Base-by-base conservation (phyloP, 2,113 vertebrate genomes). In the Alosa alosa region DNA sequence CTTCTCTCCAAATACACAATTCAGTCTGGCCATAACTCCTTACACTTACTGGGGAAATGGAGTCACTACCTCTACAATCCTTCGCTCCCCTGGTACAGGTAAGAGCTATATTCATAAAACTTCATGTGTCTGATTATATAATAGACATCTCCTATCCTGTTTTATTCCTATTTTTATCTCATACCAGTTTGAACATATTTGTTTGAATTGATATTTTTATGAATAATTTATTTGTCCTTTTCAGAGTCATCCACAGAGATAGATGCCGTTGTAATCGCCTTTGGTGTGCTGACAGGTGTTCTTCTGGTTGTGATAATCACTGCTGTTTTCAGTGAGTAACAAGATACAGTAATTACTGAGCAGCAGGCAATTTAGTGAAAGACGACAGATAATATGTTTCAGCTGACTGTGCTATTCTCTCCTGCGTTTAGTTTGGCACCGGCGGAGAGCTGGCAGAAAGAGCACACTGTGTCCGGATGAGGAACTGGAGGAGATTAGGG, bases 41-140 rank as follows among this genome's bases (percentile, higher is more conserved):
- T 96, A 94, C 81, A 96, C 95, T 0, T 94, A 95, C 86, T 96
- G 95, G 95, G 94, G 93, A 83, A 95, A 92, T 81, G 95, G 93
- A 45, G 86, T 90, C 84, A 86, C 86, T 78, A 93, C 93, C 82
- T 90, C 90, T 84, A 49, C 92, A 17, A 86, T 82, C 44, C 91
- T 96, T 88, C 86, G 13, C 89, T 91, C 93, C 41, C 94, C 95
- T 83, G 91, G 93, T 92, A 90, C 88, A 96, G 95, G 95, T 95
- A 95, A 86, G 86, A 1, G 52, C 13, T 50, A 25, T 50, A 18
- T 10, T 39, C 25, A 1, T 68, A 31, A 68, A 31, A 8, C 64
- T 68, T 10, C 25, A 1, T 68, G 60, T 31, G 41, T 44, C 41
- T 3, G 41, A 44, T 44, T 44, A 44, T 60, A 18, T 60, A 10